Evolutionary conservation across 2,888 invertebrate species (phyloP).

Genomic region (Sipha maydis): DNA sequence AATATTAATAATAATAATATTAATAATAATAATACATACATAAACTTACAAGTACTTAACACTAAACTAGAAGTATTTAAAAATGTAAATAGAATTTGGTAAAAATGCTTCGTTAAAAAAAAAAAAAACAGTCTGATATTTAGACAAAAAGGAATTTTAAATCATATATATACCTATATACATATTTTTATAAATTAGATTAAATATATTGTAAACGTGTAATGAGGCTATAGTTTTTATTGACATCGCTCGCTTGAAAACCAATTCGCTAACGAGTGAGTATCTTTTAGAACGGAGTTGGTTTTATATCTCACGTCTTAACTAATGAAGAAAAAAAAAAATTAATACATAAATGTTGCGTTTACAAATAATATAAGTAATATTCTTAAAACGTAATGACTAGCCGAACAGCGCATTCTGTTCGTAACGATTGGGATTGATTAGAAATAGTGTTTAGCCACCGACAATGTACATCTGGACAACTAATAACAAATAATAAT

Average conservation of each 20-base stretch:
- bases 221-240: background rate
- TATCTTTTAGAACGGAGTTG: background rate
- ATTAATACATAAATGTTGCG: background rate
- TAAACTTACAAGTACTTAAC: constrained; percentile 49
- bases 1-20: too few relatives aligned
- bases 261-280: background rate
- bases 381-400: constrained; percentile 31
- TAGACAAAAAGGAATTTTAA: background rate
- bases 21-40: background rate
- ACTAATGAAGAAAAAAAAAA: background rate
- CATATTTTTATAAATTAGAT: background rate
- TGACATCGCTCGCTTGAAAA: background rate
- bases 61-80: constrained; percentile 39
- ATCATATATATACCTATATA: background rate
- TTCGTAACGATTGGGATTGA: background rate
- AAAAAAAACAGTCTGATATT: background rate
- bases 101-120: background rate
- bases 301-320: background rate
- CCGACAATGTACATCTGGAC: background rate
- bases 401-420: constrained; percentile 9
- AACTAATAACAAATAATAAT: constrained; percentile 49
- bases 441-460: background rate
- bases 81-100: constrained; percentile 23
- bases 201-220: background rate
- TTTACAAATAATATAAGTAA: background rate